A percentile compares a stretch with the other conserved stretches of the same genome.
These are phyloP conservation scores for Gephyroberyx darwinii DNA, from an alignment of 2,797 vertebrate species.

Conservation along the genomic window DNA sequence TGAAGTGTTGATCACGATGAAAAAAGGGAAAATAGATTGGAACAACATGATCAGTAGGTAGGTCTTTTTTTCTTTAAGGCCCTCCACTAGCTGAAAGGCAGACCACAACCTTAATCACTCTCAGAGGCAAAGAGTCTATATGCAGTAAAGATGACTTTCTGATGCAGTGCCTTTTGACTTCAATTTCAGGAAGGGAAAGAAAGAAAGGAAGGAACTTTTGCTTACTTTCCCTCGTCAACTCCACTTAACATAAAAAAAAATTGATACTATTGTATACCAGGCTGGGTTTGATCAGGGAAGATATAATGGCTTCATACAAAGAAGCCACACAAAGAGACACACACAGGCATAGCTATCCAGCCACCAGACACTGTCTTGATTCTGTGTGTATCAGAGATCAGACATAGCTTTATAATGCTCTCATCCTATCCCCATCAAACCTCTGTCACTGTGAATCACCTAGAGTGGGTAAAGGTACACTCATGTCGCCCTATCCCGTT, in stretches of 20 bases:
- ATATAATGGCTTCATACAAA: slow-evolving; percentile 22
- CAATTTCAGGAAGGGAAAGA: slow-evolving; percentile 4
- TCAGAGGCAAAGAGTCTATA: neutral
- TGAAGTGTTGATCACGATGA: neutral
- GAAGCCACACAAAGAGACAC: slow-evolving; percentile 44
- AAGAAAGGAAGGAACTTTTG: neutral
- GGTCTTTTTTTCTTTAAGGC: neutral
- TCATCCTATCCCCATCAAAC: slow-evolving; percentile 53
- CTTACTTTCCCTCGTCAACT: slow-evolving; percentile 19
- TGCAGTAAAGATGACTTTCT: slow-evolving; percentile 1
- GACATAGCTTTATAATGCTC: slow-evolving; percentile 43
- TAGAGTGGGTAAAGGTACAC: slow-evolving; percentile 38
- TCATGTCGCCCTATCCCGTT: slow-evolving; percentile 51
- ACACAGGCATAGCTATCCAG: slow-evolving; percentile 54
- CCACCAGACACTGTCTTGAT: slow-evolving; percentile 42
- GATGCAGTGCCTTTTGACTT: neutral
- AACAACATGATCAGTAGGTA: too few relatives aligned
- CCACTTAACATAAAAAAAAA: neutral
- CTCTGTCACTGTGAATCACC: slow-evolving; percentile 47
- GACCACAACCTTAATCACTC: neutral
- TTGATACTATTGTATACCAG: slow-evolving; percentile 13
- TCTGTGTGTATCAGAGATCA: slow-evolving; percentile 60
- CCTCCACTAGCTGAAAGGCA: neutral
- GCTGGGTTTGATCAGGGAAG: slow-evolving; percentile 31
- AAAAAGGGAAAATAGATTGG: neutral